Conservation (phyloP, 2,797 vertebrate species). For the Anniella stebbinsi region DNA sequence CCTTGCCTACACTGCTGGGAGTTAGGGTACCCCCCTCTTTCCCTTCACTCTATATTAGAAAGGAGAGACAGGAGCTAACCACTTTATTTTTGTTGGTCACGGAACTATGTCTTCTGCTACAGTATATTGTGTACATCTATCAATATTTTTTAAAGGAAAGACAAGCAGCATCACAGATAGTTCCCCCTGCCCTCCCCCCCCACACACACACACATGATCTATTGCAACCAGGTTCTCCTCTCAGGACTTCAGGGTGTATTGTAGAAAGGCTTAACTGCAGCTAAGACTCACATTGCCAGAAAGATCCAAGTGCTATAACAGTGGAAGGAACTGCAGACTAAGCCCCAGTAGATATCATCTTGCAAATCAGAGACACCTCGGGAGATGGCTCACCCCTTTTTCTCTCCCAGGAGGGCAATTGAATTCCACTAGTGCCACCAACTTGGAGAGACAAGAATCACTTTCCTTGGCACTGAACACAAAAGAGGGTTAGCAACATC, state of each 20-base stretch:
- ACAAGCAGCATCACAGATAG: background rate
- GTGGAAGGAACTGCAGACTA: slow-evolving; percentile 44
- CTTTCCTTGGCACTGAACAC: slow-evolving; percentile 36
- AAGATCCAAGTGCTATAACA: slow-evolving; percentile 34
- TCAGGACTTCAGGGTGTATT: background rate
- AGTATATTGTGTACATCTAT: too few species aligned
- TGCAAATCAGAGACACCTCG: slow-evolving; percentile 12
- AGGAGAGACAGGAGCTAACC: background rate
- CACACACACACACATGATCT: background rate
- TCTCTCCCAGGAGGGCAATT: slow-evolving; percentile 39
- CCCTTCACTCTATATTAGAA: background rate
- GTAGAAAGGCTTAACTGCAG: background rate
- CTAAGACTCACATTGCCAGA: background rate
- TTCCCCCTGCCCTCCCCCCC: too few species aligned
- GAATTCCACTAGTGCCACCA: slow-evolving; percentile 25
- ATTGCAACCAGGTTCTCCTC: background rate
- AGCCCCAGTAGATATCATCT: slow-evolving; percentile 38
- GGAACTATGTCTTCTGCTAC: background rate
- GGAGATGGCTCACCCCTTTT: slow-evolving; percentile 21
- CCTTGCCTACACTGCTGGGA: too few species aligned
- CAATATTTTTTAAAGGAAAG: background rate
- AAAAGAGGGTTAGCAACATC: slow-evolving; percentile 7
- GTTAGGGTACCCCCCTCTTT: too few species aligned
- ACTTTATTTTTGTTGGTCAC: background rate
- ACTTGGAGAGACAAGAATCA: slow-evolving; percentile 27